Conservation (phyloP, 1,140 invertebrate genomes). For the Drosophila rufa region DNA sequence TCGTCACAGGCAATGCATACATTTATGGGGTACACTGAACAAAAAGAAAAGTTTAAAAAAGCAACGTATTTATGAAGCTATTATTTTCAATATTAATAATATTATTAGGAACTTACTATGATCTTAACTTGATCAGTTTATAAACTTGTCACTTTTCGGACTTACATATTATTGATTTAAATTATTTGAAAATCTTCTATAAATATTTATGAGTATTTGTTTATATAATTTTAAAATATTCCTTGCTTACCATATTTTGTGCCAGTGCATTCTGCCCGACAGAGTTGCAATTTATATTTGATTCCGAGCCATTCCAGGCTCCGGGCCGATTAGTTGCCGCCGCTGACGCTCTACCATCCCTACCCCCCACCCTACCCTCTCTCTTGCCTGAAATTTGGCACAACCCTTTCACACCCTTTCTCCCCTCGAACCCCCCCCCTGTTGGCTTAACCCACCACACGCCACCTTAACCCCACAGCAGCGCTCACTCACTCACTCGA, state of each 20-base stretch:
- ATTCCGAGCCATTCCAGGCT: slow-evolving; percentile 28
- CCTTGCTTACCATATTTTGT: background rate
- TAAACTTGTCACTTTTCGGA: no score
- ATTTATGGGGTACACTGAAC: background rate
- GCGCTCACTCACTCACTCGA: slow-evolving; percentile 13
- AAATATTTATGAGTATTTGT: no score
- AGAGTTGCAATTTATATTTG: slow-evolving; percentile 71
- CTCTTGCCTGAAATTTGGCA: background rate
- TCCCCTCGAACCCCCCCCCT: background rate
- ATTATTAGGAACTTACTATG: background rate
- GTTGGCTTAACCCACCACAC: slow-evolving; percentile 18
- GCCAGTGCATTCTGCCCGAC: background rate
- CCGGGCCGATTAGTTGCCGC: slow-evolving; percentile 61
- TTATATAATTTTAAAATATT: background rate
- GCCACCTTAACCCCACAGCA: slow-evolving; percentile 15
- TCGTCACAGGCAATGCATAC: slow-evolving; percentile 8
- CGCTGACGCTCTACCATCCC: slow-evolving; percentile 1
- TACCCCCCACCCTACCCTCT: no score
- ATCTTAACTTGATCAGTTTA: no score
- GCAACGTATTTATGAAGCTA: no score
- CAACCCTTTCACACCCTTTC: background rate
- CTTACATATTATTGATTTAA: no score
- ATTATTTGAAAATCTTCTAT: no score
- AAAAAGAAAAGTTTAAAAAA: background rate
- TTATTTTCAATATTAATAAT: background rate